These are phyloP conservation scores for Tenualosa ilisha DNA, from an alignment of 2,797 vertebrate genomes.

Conservation along the genomic window DNA sequence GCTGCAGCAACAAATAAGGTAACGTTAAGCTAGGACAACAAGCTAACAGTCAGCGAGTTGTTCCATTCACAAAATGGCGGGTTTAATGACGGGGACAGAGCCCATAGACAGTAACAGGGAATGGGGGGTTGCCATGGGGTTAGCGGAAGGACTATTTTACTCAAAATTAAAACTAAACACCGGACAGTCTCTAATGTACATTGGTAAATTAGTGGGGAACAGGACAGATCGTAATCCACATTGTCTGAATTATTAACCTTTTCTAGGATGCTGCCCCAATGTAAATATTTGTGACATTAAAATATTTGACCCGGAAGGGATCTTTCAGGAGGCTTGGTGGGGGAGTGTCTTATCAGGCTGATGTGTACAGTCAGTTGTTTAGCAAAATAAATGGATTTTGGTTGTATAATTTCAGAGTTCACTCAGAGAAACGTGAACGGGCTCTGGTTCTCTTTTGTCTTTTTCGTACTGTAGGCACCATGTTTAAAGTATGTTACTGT, in stretches of 20 bases:
- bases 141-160: background rate
- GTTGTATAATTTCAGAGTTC: too few relatives aligned
- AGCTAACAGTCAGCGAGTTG: background rate
- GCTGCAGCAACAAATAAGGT: background rate
- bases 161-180: background rate
- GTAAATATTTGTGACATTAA: background rate
- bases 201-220: background rate
- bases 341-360: background rate
- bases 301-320: background rate
- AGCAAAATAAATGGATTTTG: too few relatives aligned
- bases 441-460: too few relatives aligned
- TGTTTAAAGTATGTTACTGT: too few relatives aligned
- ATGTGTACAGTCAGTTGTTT: too few relatives aligned
- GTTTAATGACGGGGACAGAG: background rate
- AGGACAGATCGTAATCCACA: too few relatives aligned
- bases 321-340: background rate
- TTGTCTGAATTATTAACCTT: too few relatives aligned
- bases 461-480: too few relatives aligned
- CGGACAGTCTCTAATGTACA: background rate
- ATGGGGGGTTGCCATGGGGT: background rate
- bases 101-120: too few relatives aligned
- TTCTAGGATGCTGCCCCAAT: too few relatives aligned
- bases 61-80: slow-evolving; percentile 29
- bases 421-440: too few relatives aligned
- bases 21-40: background rate